Base-by-base conservation (phyloP, 2,888 invertebrate genomes). In the Eucera pruinosa region DNA sequence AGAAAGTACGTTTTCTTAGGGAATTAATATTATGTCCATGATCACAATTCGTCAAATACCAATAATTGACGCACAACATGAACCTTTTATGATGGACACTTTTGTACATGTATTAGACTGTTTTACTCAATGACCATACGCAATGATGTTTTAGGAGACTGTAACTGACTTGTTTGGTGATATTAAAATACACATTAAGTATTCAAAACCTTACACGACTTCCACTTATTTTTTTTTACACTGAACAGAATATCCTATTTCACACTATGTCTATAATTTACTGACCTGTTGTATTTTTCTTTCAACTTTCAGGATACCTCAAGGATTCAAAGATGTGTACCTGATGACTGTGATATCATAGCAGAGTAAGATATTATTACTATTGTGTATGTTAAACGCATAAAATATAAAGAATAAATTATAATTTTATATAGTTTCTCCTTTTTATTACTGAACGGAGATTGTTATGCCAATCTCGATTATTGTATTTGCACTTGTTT, bases 331-430 rank as follows among this genome's bases (percentile, higher is more conserved):
- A 81, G 82, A 87, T 86, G 83, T 68, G 90, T 91, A 91, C 91
- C 91, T 91, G 91, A 91, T 84, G 89, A 86, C 90, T 91, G 91
- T 91, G 91, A 91, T 90, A 90, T 69, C 62, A 43, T 77, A 86
- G 67, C 74, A 68, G 72, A 60, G 68, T 80, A 83, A 81, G 77
- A 78, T 78, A 81, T 70, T 78, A 80, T 62, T 75, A 67, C 36
- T 25, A 55, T 61, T 73, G 60, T 82, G 70, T 45, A 77, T 64
- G 72, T 55, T 36, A 43, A 52, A 58, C 30, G 13, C 27, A 57
- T 52, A 68, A 69, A 55, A 55, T 41, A 67, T 15, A 65, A 65
- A 58, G 18, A 75, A 80, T 78, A 78, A 82, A 83, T 72, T 83
- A 65, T 76, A 73, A 73, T 83, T 83, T 70, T 73, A 36, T 25